Base-by-base conservation (phyloP, 2,797 vertebrate species). In the Distichodus sexfasciatus region DNA sequence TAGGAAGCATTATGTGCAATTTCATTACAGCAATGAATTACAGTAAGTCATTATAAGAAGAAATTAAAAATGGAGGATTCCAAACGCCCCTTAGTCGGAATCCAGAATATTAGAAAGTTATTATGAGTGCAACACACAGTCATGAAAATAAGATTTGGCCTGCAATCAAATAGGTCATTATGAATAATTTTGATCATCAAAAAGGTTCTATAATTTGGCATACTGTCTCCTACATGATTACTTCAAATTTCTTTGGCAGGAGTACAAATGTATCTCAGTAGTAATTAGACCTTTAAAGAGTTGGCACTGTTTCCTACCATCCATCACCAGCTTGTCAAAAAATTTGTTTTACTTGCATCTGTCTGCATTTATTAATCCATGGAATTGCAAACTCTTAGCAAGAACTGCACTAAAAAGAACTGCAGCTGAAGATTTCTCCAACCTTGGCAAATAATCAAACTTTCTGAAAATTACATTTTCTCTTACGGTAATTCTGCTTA, bases 291-390 rank as follows among this genome's bases (percentile, higher is more conserved):
- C 29, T 58, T 47, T 46, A 19, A 40, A 36, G 12, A 19, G 23
- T 33, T 68, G 53, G 41, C 54, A 59, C 43, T 2, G 43, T 36
- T 55, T 57, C 31, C 54, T 47, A 33, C 6, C 41, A 47, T 59
- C 33, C 31, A 57, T 48, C 55, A 66, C 19, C 12, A 57, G 31
- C 31, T 48, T 46, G 23, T 38, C 9, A 38, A 48, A 38, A 57
- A 10, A 67, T 46, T 57, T 53, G 28, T 26, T 31, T 19, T 48
- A 9, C n/a, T n/a, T 3, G 36, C 54, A 26, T 38, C 51, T 33
- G 28, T 36, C 19, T 58, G 24, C 21, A 28, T 36, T 24, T 69
- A 31, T 58, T 68, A 59, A 59, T 15, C 4, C 33, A 21, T 28
- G 31, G 29, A 3, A 26, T 36, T 48, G 23, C 17, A 33, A 53